A percentile compares a stretch with the other conserved stretches of the same genome.
phyloP scores from a whole-genome alignment of 2,888 invertebrate species.

The Microplitis manilae region DNA sequence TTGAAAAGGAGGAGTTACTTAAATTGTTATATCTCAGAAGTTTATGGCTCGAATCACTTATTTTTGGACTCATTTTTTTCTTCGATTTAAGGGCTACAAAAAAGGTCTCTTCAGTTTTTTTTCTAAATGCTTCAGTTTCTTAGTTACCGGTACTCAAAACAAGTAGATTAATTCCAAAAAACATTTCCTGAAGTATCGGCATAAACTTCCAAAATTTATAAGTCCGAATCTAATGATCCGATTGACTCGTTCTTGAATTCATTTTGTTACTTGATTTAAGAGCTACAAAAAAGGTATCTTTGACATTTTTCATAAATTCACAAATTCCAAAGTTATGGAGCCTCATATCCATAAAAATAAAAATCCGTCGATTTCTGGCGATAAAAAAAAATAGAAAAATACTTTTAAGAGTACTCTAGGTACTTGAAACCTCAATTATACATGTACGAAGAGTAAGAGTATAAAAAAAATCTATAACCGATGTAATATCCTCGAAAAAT shows the following conservation, averaged over 20 bases:
- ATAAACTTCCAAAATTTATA: too few relatives aligned
- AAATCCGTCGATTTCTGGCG: not conserved
- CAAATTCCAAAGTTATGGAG: not conserved
- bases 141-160: not conserved
- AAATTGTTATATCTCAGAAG: not conserved
- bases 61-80: not conserved
- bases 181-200: not conserved
- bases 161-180: too few relatives aligned
- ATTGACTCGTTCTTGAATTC: not conserved
- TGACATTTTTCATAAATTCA: not conserved
- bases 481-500: constrained; percentile 5
- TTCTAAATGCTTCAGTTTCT: not conserved
- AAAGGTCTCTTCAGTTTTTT: not conserved
- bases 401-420: not conserved
- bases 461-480: constrained; percentile 16
- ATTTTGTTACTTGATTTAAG: not conserved
- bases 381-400: not conserved
- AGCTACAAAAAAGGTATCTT: not conserved
- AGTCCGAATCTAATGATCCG: too few relatives aligned
- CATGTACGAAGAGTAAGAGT: not conserved
- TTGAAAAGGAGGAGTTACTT: too few relatives aligned
- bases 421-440: constrained; percentile 10
- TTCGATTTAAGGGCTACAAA: not conserved
- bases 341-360: not conserved
- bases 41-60: not conserved